Percentiles rank a stretch among this genome's conserved stretches.
phyloP scores from a whole-genome alignment of 2,113 vertebrate species.

The Ivindomyrus marchei region DNA sequence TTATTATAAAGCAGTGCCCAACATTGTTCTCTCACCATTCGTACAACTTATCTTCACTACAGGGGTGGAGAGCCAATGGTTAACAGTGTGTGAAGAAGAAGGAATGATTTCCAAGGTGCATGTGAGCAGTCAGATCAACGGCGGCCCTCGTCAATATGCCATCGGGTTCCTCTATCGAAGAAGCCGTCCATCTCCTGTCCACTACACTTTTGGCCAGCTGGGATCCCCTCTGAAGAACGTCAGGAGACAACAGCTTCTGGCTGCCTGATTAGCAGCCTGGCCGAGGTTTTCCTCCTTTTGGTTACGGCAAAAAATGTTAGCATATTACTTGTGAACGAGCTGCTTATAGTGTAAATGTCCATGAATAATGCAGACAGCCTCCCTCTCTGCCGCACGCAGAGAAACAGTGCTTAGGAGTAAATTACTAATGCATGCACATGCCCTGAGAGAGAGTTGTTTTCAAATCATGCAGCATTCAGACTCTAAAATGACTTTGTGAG shows the following conservation, averaged over 20 bases:
- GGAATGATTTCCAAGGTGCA: not conserved
- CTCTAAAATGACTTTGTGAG: not conserved
- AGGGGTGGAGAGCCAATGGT: not conserved
- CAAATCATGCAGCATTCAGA: not conserved
- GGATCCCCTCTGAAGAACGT: not conserved
- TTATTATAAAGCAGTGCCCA: not conserved
- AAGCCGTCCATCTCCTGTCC: not conserved
- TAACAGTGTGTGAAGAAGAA: not conserved
- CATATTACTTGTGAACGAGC: not conserved
- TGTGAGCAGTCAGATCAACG: not conserved
- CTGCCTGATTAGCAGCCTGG: not conserved
- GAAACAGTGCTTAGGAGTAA: not conserved
- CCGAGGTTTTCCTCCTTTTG: not conserved
- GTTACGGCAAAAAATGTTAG: not conserved
- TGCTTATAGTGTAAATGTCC: not conserved
- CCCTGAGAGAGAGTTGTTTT: not conserved
- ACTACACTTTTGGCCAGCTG: not conserved
- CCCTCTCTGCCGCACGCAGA: not conserved
- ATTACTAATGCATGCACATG: not conserved
- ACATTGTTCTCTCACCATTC: not conserved
- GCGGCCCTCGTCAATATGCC: not conserved
- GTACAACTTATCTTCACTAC: not conserved
- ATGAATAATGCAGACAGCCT: not conserved
- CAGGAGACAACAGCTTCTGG: not conserved
- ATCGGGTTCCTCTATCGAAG: not conserved